Base-by-base conservation (phyloP, 2,888 invertebrate species). In the Ephialtes manifestator region DNA sequence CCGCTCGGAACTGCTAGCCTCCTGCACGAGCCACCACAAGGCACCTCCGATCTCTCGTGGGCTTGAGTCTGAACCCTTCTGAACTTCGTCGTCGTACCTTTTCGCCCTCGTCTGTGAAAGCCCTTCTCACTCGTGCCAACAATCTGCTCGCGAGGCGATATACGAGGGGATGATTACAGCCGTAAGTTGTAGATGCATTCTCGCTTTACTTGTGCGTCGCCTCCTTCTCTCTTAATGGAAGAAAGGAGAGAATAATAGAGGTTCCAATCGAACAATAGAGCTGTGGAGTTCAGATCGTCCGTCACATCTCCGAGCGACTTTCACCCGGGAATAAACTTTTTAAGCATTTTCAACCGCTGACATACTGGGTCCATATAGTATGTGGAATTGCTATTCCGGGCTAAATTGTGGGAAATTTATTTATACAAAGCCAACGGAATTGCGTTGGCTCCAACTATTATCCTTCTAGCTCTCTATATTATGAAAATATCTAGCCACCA, bases 131-230 rank as follows among this genome's bases (percentile, higher is more conserved):
- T 75, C 58, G 79, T 79, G 79, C 70, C 75, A 58, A 63, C 53
- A 75, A 60, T 63, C 48, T 28, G 65, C 48, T 75, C 70, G 71
- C 46, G 71, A 71, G 80, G 80, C 84, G 79, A 84, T 84, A 84
- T 80, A 84, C 80, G 84, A 80, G 84, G 65, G 67, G 84, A 84
- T 76, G 84, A 84, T 84, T 84, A 76, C 84, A 76, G 80, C 80
- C 75, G 76, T 84, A 84, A 84, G 80, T 80, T 81, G 85, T 58
- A 39, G 58, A 80, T 60, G 55, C 53, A 63, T 70, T 51, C 65
- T 71, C 82, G 71, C 55, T 60, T 65, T 35, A 20, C 74, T 31
- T 63, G 18, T 20, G 18, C 74, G 74, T 75, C 74, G 74, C 20
- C 74, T 48, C 10, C 43, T 28, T 4, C 60, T 4, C 11, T 31